A percentile compares a stretch with the other conserved stretches of the same genome.
These are phyloP conservation scores for Pelochelys cantorii DNA, from an alignment of 2,797 vertebrate species.

Conservation along the genomic window DNA sequence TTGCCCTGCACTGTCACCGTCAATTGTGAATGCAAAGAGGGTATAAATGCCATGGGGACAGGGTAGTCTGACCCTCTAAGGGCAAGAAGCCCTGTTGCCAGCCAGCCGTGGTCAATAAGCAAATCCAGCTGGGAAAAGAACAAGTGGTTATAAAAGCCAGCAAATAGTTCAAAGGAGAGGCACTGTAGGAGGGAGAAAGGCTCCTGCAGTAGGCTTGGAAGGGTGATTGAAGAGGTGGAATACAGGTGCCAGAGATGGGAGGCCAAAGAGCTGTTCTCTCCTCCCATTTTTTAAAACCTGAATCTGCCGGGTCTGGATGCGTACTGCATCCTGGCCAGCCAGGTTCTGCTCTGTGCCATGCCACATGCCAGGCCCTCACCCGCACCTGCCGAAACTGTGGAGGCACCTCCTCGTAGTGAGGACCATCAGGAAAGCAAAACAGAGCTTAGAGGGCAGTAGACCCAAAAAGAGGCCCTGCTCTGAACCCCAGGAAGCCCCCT, in stretches of 20 bases:
- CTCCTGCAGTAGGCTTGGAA: background rate
- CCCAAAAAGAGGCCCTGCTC: too few species aligned
- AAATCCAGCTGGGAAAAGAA: background rate
- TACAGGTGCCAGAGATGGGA: background rate
- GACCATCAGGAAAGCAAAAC: background rate
- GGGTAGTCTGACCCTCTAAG: background rate
- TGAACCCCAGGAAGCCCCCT: too few species aligned
- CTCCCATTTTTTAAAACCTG: background rate
- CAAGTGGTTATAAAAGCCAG: background rate
- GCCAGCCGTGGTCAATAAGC: background rate
- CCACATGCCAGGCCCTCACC: background rate
- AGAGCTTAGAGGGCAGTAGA: background rate
- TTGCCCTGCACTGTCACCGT: rapidly evolving
- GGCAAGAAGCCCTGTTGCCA: background rate
- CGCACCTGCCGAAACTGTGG: background rate
- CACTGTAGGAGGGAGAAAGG: background rate
- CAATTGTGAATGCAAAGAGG: background rate
- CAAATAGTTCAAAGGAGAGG: background rate
- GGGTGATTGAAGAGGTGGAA: background rate
- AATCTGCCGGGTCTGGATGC: background rate
- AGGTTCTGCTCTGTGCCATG: background rate
- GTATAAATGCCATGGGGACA: background rate
- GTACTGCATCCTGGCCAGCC: background rate
- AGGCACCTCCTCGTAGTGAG: background rate
- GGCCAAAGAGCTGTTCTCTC: background rate